phyloP scores from a whole-genome alignment of 2,888 invertebrate species.

The Neelides folsomi region DNA sequence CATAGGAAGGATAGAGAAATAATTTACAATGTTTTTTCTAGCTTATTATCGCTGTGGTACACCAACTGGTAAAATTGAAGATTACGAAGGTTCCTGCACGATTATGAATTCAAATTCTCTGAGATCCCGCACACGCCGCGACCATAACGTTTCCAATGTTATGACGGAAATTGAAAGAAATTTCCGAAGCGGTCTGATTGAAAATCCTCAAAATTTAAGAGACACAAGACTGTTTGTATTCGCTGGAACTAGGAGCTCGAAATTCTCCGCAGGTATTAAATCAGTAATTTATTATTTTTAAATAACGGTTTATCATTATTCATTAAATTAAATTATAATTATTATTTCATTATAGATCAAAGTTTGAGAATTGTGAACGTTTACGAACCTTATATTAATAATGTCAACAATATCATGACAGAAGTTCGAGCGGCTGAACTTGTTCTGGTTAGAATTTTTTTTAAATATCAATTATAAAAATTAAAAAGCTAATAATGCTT shows the following conservation, averaged over 20 bases:
- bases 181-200: conserved; percentile 22
- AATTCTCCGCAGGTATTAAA: conserved; percentile 30
- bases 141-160: conserved; percentile 15
- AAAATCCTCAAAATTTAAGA: conserved; percentile 22
- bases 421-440: conserved; percentile 3
- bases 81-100: conserved; percentile 30
- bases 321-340: background rate
- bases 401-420: conserved; percentile 13
- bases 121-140: conserved; percentile 2
- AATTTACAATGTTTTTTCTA: conserved; percentile 6
- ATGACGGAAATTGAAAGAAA: conserved; percentile 18
- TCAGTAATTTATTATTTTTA: background rate
- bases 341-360: conserved; percentile 9
- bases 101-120: conserved; percentile 3
- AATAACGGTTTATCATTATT: background rate
- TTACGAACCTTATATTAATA: conserved; percentile 23
- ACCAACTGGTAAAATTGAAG: conserved; percentile 15
- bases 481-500: too few species aligned
- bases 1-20: too few species aligned
- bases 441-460: too few species aligned
- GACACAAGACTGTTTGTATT: conserved; percentile 28
- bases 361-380: conserved; percentile 19
- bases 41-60: conserved; percentile 32
- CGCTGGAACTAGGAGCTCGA: conserved; percentile 19
- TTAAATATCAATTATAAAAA: background rate